Evolutionary conservation across 2,113 vertebrate genomes (phyloP).

Genomic region (Tamias sibiricus): DNA sequence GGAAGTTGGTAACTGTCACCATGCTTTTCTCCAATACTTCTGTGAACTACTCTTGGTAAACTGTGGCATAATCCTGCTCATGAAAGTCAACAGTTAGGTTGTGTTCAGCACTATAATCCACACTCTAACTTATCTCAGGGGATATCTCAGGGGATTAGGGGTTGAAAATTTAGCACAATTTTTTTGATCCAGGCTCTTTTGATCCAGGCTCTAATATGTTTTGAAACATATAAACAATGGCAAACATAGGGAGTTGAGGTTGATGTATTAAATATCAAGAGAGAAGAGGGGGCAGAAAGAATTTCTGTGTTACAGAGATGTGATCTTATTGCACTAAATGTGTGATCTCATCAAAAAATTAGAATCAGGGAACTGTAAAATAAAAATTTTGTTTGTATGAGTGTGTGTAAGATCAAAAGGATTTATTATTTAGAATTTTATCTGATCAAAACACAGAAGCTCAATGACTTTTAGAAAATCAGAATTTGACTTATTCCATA

Average conservation of each 20-base stretch:
- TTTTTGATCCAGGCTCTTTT: slow-evolving; percentile 53
- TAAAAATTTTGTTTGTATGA: slow-evolving; percentile 50
- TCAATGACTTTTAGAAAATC: slow-evolving; percentile 67
- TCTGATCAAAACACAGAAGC: slow-evolving; percentile 32
- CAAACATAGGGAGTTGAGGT: slow-evolving; percentile 4
- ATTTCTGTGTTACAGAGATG: neutral
- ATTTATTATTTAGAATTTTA: slow-evolving; percentile 62
- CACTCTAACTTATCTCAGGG: slow-evolving; percentile 19
- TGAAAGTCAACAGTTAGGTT: slow-evolving; percentile 41
- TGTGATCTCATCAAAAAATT: slow-evolving; percentile 33
- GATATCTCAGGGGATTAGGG: neutral
- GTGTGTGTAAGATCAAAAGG: slow-evolving; percentile 46
- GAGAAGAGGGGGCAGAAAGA: slow-evolving; percentile 19
- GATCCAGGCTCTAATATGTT: slow-evolving; percentile 10
- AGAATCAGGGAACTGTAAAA: slow-evolving; percentile 8
- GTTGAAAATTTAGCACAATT: neutral
- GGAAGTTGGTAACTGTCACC: neutral
- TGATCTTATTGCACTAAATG: slow-evolving; percentile 61
- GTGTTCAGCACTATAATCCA: neutral
- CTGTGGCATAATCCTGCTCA: neutral
- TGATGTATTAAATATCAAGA: slow-evolving; percentile 44
- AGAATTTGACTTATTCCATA: slow-evolving; percentile 68
- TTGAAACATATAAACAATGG: slow-evolving; percentile 51
- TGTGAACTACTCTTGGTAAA: neutral
- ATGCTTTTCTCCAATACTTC: slow-evolving; percentile 17